A percentile compares a stretch with the other conserved stretches of the same genome.
These are phyloP conservation scores for Trisateles emortualis DNA, from an alignment of 2,888 invertebrate genomes.

Conservation along the genomic window DNA sequence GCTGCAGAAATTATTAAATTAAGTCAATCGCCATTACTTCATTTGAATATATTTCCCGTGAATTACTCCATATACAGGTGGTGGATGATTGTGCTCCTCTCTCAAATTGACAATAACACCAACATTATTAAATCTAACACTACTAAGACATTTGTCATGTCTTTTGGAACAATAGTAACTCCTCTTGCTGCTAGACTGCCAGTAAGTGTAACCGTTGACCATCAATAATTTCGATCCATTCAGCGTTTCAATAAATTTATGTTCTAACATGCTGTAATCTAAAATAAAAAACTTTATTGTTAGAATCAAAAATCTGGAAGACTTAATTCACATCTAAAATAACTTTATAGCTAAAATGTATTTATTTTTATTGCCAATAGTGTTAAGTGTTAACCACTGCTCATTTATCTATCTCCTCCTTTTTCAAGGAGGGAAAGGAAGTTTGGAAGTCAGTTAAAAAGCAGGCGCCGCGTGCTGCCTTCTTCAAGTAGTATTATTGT, in stretches of 20 bases:
- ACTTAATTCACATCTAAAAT: too few relatives aligned
- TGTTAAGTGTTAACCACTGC: too few relatives aligned
- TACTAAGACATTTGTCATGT: constrained; percentile 15
- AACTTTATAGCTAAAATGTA: too few relatives aligned
- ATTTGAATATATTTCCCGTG: not conserved
- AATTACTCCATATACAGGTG: constrained; percentile 12
- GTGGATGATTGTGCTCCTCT: constrained; percentile 28
- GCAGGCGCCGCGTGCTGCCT: too few relatives aligned
- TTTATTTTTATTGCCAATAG: too few relatives aligned
- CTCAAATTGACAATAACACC: constrained; percentile 16
- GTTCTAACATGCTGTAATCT: not conserved
- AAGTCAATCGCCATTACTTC: not conserved
- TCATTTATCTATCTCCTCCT: too few relatives aligned
- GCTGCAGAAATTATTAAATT: too few relatives aligned
- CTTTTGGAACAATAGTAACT: constrained; percentile 52
- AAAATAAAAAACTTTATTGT: constrained; percentile 1
- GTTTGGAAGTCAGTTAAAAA: too few relatives aligned
- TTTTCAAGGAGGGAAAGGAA: too few relatives aligned
- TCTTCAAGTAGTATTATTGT: too few relatives aligned
- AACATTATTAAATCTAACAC: constrained; percentile 23
- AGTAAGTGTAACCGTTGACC: constrained; percentile 49
- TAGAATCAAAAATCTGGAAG: too few relatives aligned
- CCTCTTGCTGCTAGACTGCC: constrained; percentile 36
- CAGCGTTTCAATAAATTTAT: constrained; percentile 7
- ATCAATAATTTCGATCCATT: constrained; percentile 42